These are phyloP conservation scores for Cephalotes varians DNA, from an alignment of 2,888 invertebrate genomes.

Conservation along the genomic window DNA sequence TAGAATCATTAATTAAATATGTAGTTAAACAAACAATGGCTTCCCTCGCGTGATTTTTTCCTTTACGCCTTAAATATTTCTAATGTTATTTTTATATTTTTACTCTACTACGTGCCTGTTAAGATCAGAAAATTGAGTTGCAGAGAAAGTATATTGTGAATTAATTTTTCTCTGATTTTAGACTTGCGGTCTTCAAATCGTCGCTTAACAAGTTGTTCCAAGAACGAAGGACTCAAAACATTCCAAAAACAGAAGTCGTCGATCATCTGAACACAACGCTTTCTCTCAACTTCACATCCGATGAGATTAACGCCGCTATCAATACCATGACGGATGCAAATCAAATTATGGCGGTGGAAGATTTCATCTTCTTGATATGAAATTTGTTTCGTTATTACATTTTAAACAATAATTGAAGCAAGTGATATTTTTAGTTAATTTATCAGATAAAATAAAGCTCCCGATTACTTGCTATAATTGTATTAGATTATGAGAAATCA, in stretches of 20 bases:
- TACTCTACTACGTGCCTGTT: neutral
- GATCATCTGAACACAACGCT: constrained; percentile 89
- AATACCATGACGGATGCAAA: constrained; percentile 95
- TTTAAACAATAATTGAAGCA: neutral
- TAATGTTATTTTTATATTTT: neutral
- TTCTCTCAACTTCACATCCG: constrained; percentile 88
- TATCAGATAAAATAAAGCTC: neutral
- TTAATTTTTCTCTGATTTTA: constrained; percentile 55
- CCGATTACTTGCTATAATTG: neutral
- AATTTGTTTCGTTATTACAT: neutral
- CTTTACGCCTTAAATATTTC: neutral
- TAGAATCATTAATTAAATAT: neutral
- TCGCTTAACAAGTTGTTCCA: constrained; percentile 92
- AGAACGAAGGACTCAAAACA: constrained; percentile 91
- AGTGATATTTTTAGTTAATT: constrained; percentile 13
- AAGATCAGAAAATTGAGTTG: neutral
- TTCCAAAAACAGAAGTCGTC: constrained; percentile 89
- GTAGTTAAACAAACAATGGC: neutral
- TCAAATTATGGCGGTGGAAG: constrained; percentile 96
- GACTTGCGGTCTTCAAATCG: constrained; percentile 90
- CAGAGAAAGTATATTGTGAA: constrained; percentile 21
- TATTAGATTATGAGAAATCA: neutral
- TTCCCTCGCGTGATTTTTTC: neutral
- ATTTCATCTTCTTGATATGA: constrained; percentile 94
- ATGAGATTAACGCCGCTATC: constrained; percentile 93